Evolutionary conservation across 2,113 vertebrate genomes (phyloP).

Genomic region (Tichodroma muraria): DNA sequence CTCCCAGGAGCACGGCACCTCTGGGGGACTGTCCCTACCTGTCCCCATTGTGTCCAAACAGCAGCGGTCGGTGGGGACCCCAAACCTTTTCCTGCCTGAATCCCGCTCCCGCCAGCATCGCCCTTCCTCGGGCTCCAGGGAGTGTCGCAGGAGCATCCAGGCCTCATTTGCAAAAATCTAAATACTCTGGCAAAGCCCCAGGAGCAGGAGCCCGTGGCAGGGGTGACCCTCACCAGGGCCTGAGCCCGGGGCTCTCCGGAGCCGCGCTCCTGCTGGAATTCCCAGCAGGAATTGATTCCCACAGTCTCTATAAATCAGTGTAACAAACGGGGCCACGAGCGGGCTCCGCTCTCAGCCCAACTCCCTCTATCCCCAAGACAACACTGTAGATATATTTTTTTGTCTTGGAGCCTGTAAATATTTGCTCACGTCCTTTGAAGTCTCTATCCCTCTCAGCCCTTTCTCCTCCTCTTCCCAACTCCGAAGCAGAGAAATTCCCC

Average conservation of each 20-base stretch:
- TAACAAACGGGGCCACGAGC: slow-evolving; percentile 9
- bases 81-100: not conserved
- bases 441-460: slow-evolving; percentile 18
- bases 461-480: not conserved
- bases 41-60: not conserved
- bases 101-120: rapidly evolving
- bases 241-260: rapidly evolving
- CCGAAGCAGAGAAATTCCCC: not conserved
- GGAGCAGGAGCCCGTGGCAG: not conserved
- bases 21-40: not conserved
- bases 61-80: not conserved
- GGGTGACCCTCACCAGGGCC: not conserved
- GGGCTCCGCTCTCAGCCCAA: not conserved
- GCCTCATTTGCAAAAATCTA: not conserved
- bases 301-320: not conserved
- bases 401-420: slow-evolving; percentile 62
- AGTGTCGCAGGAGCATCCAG: not conserved
- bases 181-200: not conserved
- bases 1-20: not conserved
- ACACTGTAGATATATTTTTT: slow-evolving; percentile 15
- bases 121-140: not conserved
- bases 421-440: slow-evolving; percentile 36
- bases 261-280: rapidly evolving
- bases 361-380: slow-evolving; percentile 17
- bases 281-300: not conserved